A percentile compares a stretch with the other conserved stretches of the same genome.
phyloP scores from a whole-genome alignment of 2,888 invertebrate genomes.

The Amorpha juglandis region DNA sequence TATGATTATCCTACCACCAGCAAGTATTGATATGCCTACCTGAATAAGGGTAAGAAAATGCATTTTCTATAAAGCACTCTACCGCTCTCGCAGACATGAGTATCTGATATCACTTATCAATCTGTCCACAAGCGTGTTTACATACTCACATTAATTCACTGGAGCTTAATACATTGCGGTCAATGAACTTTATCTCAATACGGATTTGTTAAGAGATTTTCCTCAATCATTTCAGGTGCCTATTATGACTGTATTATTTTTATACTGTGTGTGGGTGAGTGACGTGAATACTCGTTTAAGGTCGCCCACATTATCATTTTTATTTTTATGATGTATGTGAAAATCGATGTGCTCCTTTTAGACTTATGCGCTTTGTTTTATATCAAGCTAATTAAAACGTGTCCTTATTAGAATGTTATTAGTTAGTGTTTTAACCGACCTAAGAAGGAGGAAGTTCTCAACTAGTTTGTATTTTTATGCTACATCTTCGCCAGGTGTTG shows the following conservation, averaged over 20 bases:
- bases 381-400: too few species aligned
- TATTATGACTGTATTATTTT: background rate
- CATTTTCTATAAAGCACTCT: background rate
- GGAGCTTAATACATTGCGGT: background rate
- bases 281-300: background rate
- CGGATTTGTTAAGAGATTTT: background rate
- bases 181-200: background rate
- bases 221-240: background rate
- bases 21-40: too few species aligned
- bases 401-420: too few species aligned
- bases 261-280: background rate
- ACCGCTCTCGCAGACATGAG: background rate
- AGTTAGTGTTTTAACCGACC: too few species aligned
- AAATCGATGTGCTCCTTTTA: too few species aligned
- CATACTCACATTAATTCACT: conserved; percentile 2
- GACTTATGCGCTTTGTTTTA: too few species aligned
- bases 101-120: conserved; percentile 1
- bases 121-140: background rate
- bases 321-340: background rate
- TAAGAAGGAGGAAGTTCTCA: too few species aligned
- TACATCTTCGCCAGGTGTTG: too few species aligned
- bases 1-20: too few species aligned
- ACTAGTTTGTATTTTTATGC: too few species aligned
- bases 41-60: background rate
- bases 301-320: background rate